Base-by-base conservation (phyloP, 2,797 vertebrate species). In the Pogoniulus pusillus region DNA sequence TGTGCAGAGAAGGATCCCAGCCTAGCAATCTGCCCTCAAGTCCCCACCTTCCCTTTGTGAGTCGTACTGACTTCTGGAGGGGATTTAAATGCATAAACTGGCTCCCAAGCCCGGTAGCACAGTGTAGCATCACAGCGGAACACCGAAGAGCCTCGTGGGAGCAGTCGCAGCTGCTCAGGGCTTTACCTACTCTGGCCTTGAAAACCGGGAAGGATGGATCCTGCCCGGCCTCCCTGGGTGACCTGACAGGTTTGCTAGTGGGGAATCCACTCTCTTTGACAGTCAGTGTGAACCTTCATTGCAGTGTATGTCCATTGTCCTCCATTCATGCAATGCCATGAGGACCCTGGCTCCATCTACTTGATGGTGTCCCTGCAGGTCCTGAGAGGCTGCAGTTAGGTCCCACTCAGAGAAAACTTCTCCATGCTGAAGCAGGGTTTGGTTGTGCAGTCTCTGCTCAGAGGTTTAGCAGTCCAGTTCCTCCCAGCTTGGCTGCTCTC, bases 301-400 rank as follows among this genome's bases (percentile, higher is more conserved):
- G 72, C 4, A 10, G 4, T 63, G 82, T 35, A 24, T 19, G 72
- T 2, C 7, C 27, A 4, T 9, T 68, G 9, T 54, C 7, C 66
- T 15, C 71, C 7, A 0, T 49, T 59, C 18, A 30, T 35, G 27
- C 7, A 59, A 10, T 37, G 34, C 3, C 8, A 7, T 19, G 19
- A 34, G 78, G 29, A 82, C 20, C 3, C 10, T 55, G 18, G 22
- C 7, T 89, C 39, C n/a, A 62, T 26, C 20, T 59, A 76, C 37
- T 73, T 2, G 0, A 2, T 51, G 26, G 5, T 7, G 55, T 55
- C 7, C 8, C 19, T 69, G 35, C 49, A 62, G 0, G 1, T 59
- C 7, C 22, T 57, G 11, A 4, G 10, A 16, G 7, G 30, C 8
- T 80, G 5, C 14, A 63, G 7, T 53, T 58, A 70, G 43, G 13